Evolutionary conservation across 1,140 invertebrate genomes (phyloP), one percentile per base, ranked within the genome.

Genomic region (Plutomurus gul): DNA sequence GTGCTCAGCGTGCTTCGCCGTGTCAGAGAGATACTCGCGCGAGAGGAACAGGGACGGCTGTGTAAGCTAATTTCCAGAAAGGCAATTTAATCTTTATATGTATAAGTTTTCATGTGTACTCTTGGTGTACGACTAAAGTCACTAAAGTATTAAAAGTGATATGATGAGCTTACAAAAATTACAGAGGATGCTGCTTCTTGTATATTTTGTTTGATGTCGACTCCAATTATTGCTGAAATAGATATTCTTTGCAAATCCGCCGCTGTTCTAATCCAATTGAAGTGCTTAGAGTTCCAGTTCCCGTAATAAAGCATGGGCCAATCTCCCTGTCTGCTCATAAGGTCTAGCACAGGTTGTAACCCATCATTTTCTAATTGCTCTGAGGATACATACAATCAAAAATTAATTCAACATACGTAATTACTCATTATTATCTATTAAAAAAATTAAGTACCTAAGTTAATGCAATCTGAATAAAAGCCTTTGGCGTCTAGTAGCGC

Each of bases 261-360:
- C 20, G 81, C 33, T 39, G 85, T 81, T 5, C 82, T 82, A 18
- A 83, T 82, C 85, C 86, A 87, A 33, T 84, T 56, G 11, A 84
- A 85, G 2, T 75, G 25, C n/a, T 43, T 30, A 18, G 25, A 18
- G 11, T 36, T 30, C 76, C 43, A 46, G 33, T 72, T 40, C 65
- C 30, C 13, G 13, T 36, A 4, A 22, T 6, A 18, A 1, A 78
- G 36, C 8, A 78, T 27, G 0, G 95, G 95, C 95, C 93, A 96
- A 1, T 94, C 93, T 33, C 95, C 95, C 2, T 96, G 86, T 49
- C 36, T 10, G 8, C 8, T 0, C 22, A 56, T 25, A 16, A 76
- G 36, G 20, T 60, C 43, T 1, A n/a, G 36, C 36, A 65, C 1
- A 0, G 56, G 56, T n/a, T 65, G 4, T 65, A 65, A 33, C 18